Conservation (phyloP, 1,140 invertebrate genomes). For the Alviniconcha marisindica region DNA sequence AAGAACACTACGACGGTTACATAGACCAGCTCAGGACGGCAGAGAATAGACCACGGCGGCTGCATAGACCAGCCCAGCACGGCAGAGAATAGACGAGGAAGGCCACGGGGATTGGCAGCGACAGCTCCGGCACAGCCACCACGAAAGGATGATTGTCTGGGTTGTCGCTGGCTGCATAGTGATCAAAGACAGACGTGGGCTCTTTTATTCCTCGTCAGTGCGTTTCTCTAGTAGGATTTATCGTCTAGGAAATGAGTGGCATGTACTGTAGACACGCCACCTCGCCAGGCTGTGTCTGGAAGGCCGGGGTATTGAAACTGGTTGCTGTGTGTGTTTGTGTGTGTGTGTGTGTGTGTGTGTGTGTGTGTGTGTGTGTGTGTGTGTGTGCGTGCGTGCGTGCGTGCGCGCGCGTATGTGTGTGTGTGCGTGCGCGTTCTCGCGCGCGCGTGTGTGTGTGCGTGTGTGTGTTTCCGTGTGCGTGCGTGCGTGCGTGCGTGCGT, state of each 20-base stretch:
- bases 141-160: background rate
- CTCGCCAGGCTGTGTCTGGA: background rate
- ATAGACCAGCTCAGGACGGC: too few relatives aligned
- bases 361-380: slow-evolving; percentile 3
- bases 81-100: too few relatives aligned
- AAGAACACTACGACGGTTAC: too few relatives aligned
- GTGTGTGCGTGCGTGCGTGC: background rate
- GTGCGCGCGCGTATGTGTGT: background rate
- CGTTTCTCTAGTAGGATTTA: background rate
- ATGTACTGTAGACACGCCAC: background rate
- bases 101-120: too few relatives aligned
- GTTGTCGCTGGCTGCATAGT: background rate
- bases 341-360: slow-evolving; percentile 3
- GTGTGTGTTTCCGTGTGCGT: too few relatives aligned
- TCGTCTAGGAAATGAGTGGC: background rate
- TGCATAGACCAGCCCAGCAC: too few relatives aligned
- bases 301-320: background rate
- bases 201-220: background rate
- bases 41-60: too few relatives aligned
- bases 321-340: too few relatives aligned
- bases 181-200: background rate
- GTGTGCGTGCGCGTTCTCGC: too few relatives aligned
- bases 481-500: too few relatives aligned
- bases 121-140: too few relatives aligned
- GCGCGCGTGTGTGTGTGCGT: too few relatives aligned